Percentiles rank a stretch among this genome's conserved stretches.
Evolutionary conservation across 2,113 vertebrate genomes (phyloP).

Genomic region (Lonchura striata): DNA sequence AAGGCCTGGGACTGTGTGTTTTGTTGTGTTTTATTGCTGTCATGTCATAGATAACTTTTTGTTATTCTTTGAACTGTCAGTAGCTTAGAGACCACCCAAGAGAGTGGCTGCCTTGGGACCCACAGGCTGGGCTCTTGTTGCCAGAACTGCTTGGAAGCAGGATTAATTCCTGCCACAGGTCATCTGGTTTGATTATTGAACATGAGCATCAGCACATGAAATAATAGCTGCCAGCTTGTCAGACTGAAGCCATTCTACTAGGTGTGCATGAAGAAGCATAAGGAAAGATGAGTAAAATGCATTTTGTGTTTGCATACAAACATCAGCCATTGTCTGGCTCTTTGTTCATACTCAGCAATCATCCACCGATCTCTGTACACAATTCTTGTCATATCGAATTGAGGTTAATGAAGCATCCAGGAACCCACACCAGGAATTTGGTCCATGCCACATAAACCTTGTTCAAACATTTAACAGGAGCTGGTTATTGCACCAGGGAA

Average conservation of each 20-base stretch:
- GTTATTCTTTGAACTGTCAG: background rate
- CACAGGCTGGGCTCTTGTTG: background rate
- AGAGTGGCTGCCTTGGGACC: background rate
- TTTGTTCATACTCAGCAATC: background rate
- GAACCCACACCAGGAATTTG: background rate
- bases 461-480: background rate
- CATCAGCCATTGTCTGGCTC: background rate
- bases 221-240: background rate
- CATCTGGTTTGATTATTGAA: background rate
- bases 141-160: background rate
- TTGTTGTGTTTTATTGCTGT: background rate
- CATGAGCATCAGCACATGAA: background rate
- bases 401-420: background rate
- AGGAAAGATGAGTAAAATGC: background rate
- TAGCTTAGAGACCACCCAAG: background rate
- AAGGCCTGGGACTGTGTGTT: background rate
- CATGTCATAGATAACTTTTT: background rate
- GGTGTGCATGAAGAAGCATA: background rate
- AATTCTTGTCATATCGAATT: background rate
- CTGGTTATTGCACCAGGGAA: background rate
- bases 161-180: background rate
- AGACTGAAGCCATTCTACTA: background rate
- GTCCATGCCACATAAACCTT: background rate
- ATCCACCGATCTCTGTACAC: rapidly evolving
- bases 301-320: background rate